Conservation (phyloP, 30 jellyfish, hydroid and myxozoan species). For the Pelagia noctiluca region DNA sequence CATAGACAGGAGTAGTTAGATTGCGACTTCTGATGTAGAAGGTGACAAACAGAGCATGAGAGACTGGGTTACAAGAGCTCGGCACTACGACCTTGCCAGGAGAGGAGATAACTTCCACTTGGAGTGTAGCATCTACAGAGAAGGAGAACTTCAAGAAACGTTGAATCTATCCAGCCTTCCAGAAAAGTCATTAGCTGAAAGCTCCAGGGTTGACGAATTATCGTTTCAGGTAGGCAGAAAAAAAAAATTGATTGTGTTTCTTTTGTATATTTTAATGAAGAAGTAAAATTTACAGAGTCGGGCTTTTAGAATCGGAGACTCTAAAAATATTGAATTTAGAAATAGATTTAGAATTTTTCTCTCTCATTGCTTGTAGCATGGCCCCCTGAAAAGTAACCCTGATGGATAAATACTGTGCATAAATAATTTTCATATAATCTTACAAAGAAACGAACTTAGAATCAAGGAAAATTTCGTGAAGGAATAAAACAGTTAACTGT, state of each 20-base stretch:
- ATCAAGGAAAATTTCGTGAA: conserved; percentile 1
- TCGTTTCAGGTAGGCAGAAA: not conserved
- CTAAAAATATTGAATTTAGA: no score
- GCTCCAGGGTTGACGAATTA: not conserved
- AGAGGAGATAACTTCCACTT: not conserved
- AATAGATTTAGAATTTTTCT: no score
- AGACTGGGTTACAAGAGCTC: not conserved
- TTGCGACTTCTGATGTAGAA: not conserved
- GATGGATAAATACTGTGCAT: no score
- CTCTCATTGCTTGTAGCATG: no score
- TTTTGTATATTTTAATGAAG: no score
- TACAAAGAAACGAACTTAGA: not conserved
- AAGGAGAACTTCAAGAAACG: not conserved
- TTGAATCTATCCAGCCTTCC: not conserved
- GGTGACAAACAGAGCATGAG: not conserved
- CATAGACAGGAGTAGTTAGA: not conserved
- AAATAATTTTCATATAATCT: no score
- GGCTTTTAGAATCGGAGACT: no score
- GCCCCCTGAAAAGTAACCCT: no score
- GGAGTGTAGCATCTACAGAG: not conserved
- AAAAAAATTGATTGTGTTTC: no score
- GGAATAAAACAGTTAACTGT: not conserved
- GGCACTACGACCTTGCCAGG: not conserved
- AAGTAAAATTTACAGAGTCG: no score
- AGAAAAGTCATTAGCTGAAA: not conserved